phyloP scores from a whole-genome alignment of 2,113 vertebrate genomes.

The Andinoacara biseriatus region DNA sequence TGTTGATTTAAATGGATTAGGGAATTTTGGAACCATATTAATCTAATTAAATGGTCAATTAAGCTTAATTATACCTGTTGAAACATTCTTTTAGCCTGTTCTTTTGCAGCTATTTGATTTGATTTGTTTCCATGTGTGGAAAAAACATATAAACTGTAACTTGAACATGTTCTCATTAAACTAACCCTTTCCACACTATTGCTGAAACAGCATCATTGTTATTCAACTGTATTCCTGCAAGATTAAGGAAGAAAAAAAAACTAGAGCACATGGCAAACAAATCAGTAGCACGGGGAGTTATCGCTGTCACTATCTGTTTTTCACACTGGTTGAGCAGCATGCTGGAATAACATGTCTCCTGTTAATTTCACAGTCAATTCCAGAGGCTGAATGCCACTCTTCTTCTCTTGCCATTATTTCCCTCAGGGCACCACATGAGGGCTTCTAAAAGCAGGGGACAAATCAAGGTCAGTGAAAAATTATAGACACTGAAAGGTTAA shows the following conservation, averaged over 20 bases:
- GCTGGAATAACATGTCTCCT: conserved; percentile 16
- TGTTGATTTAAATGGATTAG: conserved; percentile 31
- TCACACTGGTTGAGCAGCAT: conserved; percentile 57
- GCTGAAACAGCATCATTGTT: background rate
- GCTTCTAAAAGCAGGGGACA: conserved; percentile 50
- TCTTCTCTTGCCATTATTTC: conserved; percentile 54
- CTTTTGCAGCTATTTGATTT: conserved; percentile 4
- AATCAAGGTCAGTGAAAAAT: conserved; percentile 70
- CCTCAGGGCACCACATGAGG: conserved; percentile 42
- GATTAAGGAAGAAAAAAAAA: background rate
- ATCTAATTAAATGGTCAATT: conserved; percentile 32
- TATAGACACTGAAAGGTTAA: conserved; percentile 16
- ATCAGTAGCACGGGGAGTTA: conserved; percentile 29
- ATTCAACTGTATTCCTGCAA: background rate
- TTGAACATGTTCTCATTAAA: background rate
- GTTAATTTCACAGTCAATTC: conserved; percentile 64
- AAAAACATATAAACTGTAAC: background rate
- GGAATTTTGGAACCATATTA: conserved; percentile 14
- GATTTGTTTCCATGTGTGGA: background rate
- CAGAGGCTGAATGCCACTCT: conserved; percentile 24
- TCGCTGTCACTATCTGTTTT: conserved; percentile 65
- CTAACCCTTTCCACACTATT: background rate
- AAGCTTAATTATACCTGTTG: conserved; percentile 22
- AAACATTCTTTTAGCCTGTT: background rate
- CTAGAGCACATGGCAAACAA: conserved; percentile 10